A percentile compares a stretch with the other conserved stretches of the same genome.
Conservation (phyloP, 2,797 vertebrate genomes). For the Labroides dimidiatus region DNA sequence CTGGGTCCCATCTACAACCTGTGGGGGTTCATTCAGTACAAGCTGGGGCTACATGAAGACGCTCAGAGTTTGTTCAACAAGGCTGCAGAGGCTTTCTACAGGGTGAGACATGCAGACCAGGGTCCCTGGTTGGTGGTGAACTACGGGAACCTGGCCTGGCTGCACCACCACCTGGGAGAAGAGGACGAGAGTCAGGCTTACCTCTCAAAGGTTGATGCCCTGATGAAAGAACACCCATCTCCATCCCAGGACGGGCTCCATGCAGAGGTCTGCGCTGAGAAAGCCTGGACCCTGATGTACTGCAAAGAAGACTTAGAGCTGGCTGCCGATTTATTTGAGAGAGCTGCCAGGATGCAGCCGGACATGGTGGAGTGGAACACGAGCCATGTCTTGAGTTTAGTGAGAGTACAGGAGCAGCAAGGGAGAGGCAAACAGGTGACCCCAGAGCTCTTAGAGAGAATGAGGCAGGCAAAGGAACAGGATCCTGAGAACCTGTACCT, state of each 20-base stretch:
- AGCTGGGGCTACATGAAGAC: constrained; percentile 17
- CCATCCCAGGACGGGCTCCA: constrained; percentile 43
- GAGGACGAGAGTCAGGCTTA: constrained; percentile 26
- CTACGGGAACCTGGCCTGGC: constrained; percentile 71
- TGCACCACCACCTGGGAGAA: constrained; percentile 50
- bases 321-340: constrained; percentile 50
- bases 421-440: fast-evolving
- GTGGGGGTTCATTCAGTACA: constrained; percentile 49
- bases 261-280: constrained; percentile 64
- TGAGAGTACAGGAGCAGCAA: fast-evolving
- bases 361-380: constrained; percentile 60
- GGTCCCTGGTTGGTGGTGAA: constrained; percentile 72
- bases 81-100: constrained; percentile 59
- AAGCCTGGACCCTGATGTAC: constrained; percentile 69
- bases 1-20: constrained; percentile 72
- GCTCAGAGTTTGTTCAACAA: constrained; percentile 43
- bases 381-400: constrained; percentile 30
- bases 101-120: constrained; percentile 44
- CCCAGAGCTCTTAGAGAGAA: constrained; percentile 17
- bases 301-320: neutral
- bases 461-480: constrained; percentile 43
- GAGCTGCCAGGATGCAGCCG: constrained; percentile 59
- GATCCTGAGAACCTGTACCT: constrained; percentile 68
- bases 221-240: constrained; percentile 41
- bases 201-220: constrained; percentile 35